Conservation (phyloP, 2,797 vertebrate genomes). For the Coilia nasus region DNA sequence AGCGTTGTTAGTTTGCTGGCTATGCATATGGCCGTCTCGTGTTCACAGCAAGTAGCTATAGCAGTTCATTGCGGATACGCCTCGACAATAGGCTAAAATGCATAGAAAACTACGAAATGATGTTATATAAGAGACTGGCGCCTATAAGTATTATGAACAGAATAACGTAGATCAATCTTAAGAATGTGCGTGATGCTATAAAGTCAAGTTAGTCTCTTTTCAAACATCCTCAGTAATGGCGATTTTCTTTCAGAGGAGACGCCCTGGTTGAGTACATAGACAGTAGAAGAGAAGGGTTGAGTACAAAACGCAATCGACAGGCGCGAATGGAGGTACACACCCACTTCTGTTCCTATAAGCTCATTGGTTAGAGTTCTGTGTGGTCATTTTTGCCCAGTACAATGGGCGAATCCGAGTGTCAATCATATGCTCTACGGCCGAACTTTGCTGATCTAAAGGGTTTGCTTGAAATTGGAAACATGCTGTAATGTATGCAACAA, state of each 20-base stretch:
- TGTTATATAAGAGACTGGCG: not conserved
- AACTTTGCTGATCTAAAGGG: not conserved
- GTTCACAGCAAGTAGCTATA: not conserved
- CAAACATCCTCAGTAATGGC: conserved; percentile 41
- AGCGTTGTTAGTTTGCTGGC: not conserved
- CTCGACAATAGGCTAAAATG: not conserved
- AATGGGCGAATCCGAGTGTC: conserved; percentile 28
- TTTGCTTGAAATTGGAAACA: not conserved
- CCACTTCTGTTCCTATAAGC: not conserved
- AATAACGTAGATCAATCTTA: not conserved
- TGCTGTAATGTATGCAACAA: conserved; percentile 31
- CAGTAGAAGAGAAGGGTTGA: too few species aligned
- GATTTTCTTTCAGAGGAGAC: conserved; percentile 39
- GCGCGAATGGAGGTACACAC: conserved; percentile 28
- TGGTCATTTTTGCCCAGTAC: conserved; percentile 29
- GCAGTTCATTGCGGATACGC: not conserved
- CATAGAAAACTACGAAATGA: not conserved
- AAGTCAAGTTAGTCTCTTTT: not conserved
- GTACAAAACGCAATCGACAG: conserved; percentile 5
- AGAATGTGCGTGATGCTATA: too few species aligned
- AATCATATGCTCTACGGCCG: conserved; percentile 33
- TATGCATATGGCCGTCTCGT: not conserved
- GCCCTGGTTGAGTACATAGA: conserved; percentile 42
- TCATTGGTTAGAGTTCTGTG: conserved; percentile 38
- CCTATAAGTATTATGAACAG: not conserved